Evolutionary conservation across 2,888 invertebrate genomes (phyloP), one percentile per base, ranked within the genome.

Genomic region (Leucophenga maculata): DNA sequence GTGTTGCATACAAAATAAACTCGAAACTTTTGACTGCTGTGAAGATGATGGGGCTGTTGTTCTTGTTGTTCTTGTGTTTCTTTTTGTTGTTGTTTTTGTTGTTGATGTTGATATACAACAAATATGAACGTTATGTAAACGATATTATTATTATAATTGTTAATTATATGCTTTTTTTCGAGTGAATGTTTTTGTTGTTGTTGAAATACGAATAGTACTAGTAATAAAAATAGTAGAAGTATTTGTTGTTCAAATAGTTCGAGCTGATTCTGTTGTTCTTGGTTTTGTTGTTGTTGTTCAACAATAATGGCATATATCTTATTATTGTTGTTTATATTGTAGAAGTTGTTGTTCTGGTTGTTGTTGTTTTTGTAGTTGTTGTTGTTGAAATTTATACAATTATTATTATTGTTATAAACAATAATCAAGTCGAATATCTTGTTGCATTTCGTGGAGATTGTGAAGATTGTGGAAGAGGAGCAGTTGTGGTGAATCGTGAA

Each of bases 271-370:
- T 32, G 48, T 8, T 48, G 16, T 48, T 8, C 4, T 48, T 48
- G n/a, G n/a, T 48, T 48, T 48, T 48, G 48, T 48, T 32, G 32
- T 32, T 32, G 32, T 32, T 32, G 32, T 32, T 32, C 32, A 32
- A 32, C 32, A 32, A 32, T 32, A 32, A 32, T 32, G 3, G 3
- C 32, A 32, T 32, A 32, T 32, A 32, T 32, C 32, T n/a, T 13
- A 48, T 48, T 48, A 4, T 48, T 48, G 48, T 48, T 48, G 16
- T 4, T 48, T 8, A 67, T 74, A 71, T 72, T 74, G 85, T 81
- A 84, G 77, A 79, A 77, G 84, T 76, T 80, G 77, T 79, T 84
- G 82, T 79, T 82, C 77, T 81, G 75, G 74, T 76, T 77, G 77
- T 77, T 48, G 48, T 48, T 48, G 48, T 60, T 26, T 32, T 65